A percentile compares a stretch with the other conserved stretches of the same genome.
Conservation (phyloP, 2,113 vertebrate species). For the Ptyas mucosa region DNA sequence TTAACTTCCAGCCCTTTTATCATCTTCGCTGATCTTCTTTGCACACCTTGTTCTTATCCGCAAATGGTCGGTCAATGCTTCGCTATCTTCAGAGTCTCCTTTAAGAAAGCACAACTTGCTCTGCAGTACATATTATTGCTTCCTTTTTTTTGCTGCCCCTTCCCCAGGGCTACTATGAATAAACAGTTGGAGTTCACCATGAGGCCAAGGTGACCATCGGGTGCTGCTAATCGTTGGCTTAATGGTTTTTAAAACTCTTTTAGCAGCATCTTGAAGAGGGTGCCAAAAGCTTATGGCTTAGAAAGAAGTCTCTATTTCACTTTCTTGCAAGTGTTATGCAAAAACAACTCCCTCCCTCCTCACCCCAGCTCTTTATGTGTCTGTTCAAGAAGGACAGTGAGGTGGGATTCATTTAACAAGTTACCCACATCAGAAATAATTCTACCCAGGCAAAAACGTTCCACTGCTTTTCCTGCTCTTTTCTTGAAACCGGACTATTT, state of each 20-base stretch:
- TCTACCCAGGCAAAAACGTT: neutral
- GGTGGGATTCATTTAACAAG: slow-evolving; percentile 7
- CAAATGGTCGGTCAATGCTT: neutral
- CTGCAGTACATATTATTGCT: neutral
- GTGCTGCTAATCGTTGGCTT: neutral
- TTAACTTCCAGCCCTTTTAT: neutral
- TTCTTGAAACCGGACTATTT: neutral
- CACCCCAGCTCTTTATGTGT: neutral
- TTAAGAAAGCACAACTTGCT: fast-evolving
- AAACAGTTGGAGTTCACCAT: neutral
- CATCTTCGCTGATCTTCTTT: neutral
- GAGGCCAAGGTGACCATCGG: neutral
- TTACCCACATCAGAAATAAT: neutral
- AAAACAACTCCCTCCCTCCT: neutral
- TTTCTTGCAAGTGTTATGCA: neutral
- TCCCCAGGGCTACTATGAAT: neutral
- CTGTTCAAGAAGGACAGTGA: neutral
- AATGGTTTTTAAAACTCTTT: slow-evolving; percentile 33
- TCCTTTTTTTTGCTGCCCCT: neutral
- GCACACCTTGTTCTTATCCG: neutral
- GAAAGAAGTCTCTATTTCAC: neutral
- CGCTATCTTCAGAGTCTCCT: fast-evolving
- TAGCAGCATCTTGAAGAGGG: slow-evolving; percentile 39
- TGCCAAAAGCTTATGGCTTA: slow-evolving; percentile 41
- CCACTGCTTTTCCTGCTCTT: neutral